Conservation (phyloP, 1,140 invertebrate species). For the Drosophila nannoptera region DNA sequence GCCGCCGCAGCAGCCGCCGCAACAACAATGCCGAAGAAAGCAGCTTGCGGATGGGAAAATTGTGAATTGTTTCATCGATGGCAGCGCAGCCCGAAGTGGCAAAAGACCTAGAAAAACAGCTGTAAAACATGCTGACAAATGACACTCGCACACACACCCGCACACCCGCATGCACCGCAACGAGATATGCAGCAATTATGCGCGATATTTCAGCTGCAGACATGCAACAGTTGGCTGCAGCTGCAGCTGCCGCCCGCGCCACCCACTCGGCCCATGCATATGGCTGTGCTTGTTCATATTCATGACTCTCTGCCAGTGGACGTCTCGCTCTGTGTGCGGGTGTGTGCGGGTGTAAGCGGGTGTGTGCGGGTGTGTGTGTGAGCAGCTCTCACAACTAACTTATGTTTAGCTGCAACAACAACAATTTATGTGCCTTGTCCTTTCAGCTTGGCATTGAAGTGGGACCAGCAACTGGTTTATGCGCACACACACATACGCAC, state of each 20-base stretch:
- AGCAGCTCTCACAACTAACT: conserved; percentile 62
- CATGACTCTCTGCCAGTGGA: conserved; percentile 41
- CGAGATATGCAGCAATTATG: conserved; percentile 66
- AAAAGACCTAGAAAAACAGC: conserved; percentile 49
- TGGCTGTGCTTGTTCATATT: conserved; percentile 44
- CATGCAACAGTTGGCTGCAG: conserved; percentile 64
- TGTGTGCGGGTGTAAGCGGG: background rate
- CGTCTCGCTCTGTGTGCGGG: background rate
- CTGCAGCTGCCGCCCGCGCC: background rate
- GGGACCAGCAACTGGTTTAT: conserved; percentile 45
- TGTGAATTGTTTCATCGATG: conserved; percentile 51
- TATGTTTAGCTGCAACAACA: conserved; percentile 69
- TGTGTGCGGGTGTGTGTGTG: conserved; percentile 26
- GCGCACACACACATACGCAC: conserved; percentile 39
- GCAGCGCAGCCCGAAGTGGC: conserved; percentile 42
- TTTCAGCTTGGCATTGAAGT: conserved; percentile 21
- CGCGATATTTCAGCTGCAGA: conserved; percentile 62
- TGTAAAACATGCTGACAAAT: conserved; percentile 50
- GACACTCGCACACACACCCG: conserved; percentile 11
- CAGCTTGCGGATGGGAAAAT: conserved; percentile 65
- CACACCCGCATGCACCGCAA: background rate
- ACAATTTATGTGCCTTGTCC: conserved; percentile 65
- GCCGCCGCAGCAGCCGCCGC: conserved; percentile 12
- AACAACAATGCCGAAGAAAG: conserved; percentile 27
- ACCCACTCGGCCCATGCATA: conserved; percentile 12